These are phyloP conservation scores for Tangara arthus DNA, from an alignment of 2,797 vertebrate genomes.

Conservation along the genomic window DNA sequence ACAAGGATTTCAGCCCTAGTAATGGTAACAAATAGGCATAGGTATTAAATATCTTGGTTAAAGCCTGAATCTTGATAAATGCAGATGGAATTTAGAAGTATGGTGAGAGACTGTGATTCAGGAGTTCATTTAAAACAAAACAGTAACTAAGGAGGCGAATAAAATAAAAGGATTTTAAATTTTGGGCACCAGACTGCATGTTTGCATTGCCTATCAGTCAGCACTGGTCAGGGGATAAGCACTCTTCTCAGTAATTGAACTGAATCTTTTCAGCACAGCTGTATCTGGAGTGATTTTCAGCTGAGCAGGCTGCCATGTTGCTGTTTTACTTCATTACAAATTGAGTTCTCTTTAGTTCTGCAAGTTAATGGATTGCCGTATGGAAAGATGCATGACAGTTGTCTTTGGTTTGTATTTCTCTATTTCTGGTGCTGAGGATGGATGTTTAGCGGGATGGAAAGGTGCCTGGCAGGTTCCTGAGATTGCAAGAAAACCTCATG, in stretches of 20 bases:
- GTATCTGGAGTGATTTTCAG: not conserved
- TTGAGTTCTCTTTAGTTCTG: slow-evolving; percentile 45
- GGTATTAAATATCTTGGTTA: not conserved
- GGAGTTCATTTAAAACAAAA: not conserved
- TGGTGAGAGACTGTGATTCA: not conserved
- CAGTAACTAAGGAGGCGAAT: not conserved
- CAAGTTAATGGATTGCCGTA: slow-evolving; percentile 48
- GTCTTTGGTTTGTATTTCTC: not conserved
- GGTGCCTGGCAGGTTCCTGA: not conserved
- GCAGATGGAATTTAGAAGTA: not conserved
- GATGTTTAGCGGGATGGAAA: not conserved
- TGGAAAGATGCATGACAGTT: not conserved
- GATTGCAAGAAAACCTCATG: not conserved
- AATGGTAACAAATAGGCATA: not conserved
- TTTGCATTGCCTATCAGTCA: not conserved
- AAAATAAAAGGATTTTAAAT: not conserved
- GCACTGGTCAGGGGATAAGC: not conserved
- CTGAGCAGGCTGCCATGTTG: not conserved
- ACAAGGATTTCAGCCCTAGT: not conserved
- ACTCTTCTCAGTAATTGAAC: slow-evolving; percentile 13
- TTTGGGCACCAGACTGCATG: not conserved
- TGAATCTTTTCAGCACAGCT: slow-evolving; percentile 31
- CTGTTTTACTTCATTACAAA: slow-evolving; percentile 61
- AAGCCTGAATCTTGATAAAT: not conserved
- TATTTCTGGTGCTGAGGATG: not conserved